Percentiles rank a stretch among this genome's conserved stretches.
These are phyloP conservation scores for Diaphora mendica DNA, from an alignment of 2,888 invertebrate species.

Conservation along the genomic window DNA sequence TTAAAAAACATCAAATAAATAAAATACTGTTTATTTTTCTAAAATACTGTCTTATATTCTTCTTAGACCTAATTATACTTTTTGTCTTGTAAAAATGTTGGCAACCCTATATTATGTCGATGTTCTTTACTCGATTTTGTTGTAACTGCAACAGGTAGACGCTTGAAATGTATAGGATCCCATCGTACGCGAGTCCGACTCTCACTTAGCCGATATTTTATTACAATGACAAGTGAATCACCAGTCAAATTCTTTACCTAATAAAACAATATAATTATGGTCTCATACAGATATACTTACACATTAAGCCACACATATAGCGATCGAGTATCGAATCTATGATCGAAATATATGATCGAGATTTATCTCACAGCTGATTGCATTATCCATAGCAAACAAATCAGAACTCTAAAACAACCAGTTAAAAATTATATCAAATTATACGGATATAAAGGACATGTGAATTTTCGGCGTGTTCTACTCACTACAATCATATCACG, in stretches of 20 bases:
- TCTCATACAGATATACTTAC: background rate
- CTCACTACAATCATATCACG: slow-evolving; percentile 41
- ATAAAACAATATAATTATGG: background rate
- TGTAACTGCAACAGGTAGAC: no score
- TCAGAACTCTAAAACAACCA: slow-evolving; percentile 18
- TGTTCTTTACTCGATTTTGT: background rate
- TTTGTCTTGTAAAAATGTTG: no score
- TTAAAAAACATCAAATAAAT: no score
- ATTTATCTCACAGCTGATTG: slow-evolving; percentile 31
- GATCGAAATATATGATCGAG: no score
- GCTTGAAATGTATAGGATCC: no score
- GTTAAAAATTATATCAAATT: slow-evolving; percentile 34
- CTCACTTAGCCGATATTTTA: background rate
- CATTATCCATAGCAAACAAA: slow-evolving; percentile 10
- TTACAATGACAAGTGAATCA: background rate
- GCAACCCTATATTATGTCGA: no score
- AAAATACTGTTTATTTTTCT: no score
- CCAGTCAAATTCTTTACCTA: background rate
- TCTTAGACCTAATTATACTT: no score
- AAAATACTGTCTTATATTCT: no score
- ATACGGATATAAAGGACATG: slow-evolving; percentile 8
- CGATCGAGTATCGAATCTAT: no score
- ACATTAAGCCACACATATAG: background rate
- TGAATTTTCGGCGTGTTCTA: slow-evolving; percentile 25
- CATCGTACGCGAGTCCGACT: background rate